A percentile compares a stretch with the other conserved stretches of the same genome.
These are phyloP conservation scores for Corella eumyota DNA, from an alignment of 23 tunicate genomes.

Conservation along the genomic window DNA sequence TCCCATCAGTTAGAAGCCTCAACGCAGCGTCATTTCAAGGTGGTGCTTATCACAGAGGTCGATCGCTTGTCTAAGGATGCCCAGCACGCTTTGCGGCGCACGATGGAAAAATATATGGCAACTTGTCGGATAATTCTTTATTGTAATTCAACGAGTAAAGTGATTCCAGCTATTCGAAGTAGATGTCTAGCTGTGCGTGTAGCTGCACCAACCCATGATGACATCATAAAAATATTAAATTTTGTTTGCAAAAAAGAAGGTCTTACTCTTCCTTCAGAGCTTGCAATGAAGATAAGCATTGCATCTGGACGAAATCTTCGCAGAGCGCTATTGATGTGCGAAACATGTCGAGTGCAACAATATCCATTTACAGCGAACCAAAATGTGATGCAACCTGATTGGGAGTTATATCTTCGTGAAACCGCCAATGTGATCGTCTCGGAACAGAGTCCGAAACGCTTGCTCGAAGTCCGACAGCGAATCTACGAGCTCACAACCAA, in stretches of 20 bases:
- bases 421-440: slow-evolving; percentile 84
- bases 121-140: slow-evolving; percentile 87
- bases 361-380: slow-evolving; percentile 69
- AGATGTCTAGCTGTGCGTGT: slow-evolving; percentile 85
- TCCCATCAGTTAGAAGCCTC: slow-evolving; percentile 59
- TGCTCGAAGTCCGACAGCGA: slow-evolving; percentile 79
- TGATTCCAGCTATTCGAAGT: slow-evolving; percentile 85
- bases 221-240: slow-evolving; percentile 41
- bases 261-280: slow-evolving; percentile 51
- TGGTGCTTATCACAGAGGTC: slow-evolving; percentile 79
- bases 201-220: slow-evolving; percentile 65
- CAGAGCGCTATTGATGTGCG: slow-evolving; percentile 73
- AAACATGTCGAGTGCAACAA: slow-evolving; percentile 82
- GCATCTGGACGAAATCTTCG: slow-evolving; percentile 73
- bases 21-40: slow-evolving; percentile 82
- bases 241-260: slow-evolving; percentile 73
- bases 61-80: slow-evolving; percentile 81
- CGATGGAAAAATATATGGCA: slow-evolving; percentile 96
- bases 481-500: slow-evolving; percentile 78
- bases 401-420: slow-evolving; percentile 86
- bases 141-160: slow-evolving; percentile 86
- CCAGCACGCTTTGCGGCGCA: slow-evolving; percentile 87
- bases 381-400: slow-evolving; percentile 78
- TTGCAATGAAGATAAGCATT: slow-evolving; percentile 36
- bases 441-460: slow-evolving; percentile 73